Evolutionary conservation across 2,797 vertebrate genomes (phyloP), one percentile per base, ranked within the genome.

Genomic region (Sarcoramphus papa): DNA sequence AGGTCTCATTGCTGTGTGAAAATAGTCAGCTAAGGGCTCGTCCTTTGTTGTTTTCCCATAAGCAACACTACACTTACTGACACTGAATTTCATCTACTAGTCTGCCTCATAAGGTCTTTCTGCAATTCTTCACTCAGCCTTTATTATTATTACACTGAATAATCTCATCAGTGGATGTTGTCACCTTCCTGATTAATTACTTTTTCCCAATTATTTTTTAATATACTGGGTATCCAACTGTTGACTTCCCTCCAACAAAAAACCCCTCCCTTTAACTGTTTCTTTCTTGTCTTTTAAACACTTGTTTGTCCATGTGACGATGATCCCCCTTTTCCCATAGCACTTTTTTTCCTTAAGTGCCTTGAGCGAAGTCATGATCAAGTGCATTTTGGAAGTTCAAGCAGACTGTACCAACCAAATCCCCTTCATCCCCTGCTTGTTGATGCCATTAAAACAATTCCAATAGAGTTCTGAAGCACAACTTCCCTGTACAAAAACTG

Each of bases 381-480:
- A 64, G 23, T 5, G 4, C 10, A 20, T 21, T 40, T 51, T 14
- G 31, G 43, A 88, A 45, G 11, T 10, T 72, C 37, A 25, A 43
- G 27, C 37, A 70, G 19, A 24, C 31, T 10, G 4, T 27, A 37
- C 37, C 48, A 56, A 8, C 6, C 70, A n/a, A 67, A 59, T 11
- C 14, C n/a, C 60, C 47, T 56, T 76, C 31, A 21, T 9, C 2
- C 47, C 33, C 33, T 31, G 9, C 40, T 51, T 17, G 6, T 20
- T 28, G 51, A 14, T 43, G 25, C 47, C 14, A 35, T 9, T 31
- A 21, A 48, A 74, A 10, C 27, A 48, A 56, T 35, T 37, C n/a
- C 27, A 11, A 4, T 0, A 3, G 27, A 30, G 27, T 33, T 65
- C 5, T 22, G 31, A 45, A 81, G 47, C 40, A 22, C 0, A 0